Percentiles rank a stretch among this genome's conserved stretches.
phyloP scores from a whole-genome alignment of 2,888 invertebrate species.

The Agrochola circellaris region DNA sequence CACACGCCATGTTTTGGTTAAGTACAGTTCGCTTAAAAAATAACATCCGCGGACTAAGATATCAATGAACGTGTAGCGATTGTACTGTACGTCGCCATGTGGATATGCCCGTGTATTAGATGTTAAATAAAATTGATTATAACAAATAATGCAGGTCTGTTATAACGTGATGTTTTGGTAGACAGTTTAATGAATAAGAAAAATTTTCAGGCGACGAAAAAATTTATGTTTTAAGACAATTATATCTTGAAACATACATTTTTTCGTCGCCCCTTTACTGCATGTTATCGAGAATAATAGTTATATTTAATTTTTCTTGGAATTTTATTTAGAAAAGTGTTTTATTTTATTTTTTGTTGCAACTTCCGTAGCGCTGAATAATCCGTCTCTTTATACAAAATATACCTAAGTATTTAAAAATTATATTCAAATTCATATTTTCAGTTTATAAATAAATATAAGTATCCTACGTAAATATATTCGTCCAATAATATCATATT shows the following conservation, averaged over 20 bases:
- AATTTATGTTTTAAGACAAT: too few species aligned
- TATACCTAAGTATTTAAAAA: neutral
- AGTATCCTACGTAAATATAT: neutral
- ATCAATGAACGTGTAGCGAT: constrained; percentile 50
- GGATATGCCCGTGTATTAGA: constrained; percentile 34
- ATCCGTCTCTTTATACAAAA: neutral
- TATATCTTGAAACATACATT: neutral
- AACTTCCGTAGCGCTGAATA: too few species aligned
- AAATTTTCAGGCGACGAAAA: too few species aligned
- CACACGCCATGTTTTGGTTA: constrained; percentile 70
- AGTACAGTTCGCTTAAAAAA: constrained; percentile 64
- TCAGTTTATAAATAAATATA: neutral
- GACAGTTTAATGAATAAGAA: too few species aligned
- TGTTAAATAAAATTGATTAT: constrained; percentile 8
- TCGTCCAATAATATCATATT: neutral
- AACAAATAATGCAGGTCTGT: neutral
- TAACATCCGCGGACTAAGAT: constrained; percentile 66
- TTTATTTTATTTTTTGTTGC: neutral
- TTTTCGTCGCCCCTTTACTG: too few species aligned
- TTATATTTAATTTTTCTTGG: neutral
- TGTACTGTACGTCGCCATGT: constrained; percentile 37
- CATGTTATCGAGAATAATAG: neutral
- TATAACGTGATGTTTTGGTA: neutral
- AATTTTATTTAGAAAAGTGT: neutral
- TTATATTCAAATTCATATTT: neutral